Conservation (phyloP, 2,797 vertebrate genomes). For the Silurus aristotelis region DNA sequence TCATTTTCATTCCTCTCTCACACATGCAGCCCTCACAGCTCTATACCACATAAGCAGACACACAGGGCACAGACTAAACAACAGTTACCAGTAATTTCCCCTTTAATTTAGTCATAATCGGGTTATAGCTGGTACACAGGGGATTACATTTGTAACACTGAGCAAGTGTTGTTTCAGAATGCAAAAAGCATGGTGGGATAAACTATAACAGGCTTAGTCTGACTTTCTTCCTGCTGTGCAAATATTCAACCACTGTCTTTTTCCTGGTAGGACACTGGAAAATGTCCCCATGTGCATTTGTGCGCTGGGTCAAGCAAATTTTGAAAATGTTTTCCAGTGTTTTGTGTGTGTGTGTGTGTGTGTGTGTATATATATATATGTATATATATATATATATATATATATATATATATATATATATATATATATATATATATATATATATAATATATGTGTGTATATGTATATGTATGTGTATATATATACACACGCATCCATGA, state of each 20-base stretch:
- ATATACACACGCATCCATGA: constrained; percentile 29
- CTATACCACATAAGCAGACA: neutral
- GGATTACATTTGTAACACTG: constrained; percentile 47
- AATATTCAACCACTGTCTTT: constrained; percentile 45
- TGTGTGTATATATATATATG: too few species aligned
- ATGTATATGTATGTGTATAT: neutral
- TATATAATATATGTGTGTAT: too few species aligned
- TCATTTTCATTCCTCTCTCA: neutral
- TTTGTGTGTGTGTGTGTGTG: neutral
- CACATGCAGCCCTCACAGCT: constrained; percentile 20
- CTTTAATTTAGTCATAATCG: constrained; percentile 53
- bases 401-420: too few species aligned
- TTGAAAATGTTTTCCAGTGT: constrained; percentile 22
- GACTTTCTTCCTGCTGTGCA: constrained; percentile 46
- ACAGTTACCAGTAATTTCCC: constrained; percentile 42
- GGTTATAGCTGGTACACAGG: constrained; percentile 46
- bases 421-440: too few species aligned
- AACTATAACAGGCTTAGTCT: constrained; percentile 49
- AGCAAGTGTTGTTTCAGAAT: constrained; percentile 47
- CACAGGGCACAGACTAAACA: constrained; percentile 28
- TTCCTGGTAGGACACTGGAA: constrained; percentile 25
- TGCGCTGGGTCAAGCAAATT: constrained; percentile 3
- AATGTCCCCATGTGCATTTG: neutral
- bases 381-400: too few species aligned
- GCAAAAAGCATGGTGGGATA: constrained; percentile 48